Evolutionary conservation across 1,140 invertebrate genomes (phyloP).

Genomic region (Brachionus sp.): DNA sequence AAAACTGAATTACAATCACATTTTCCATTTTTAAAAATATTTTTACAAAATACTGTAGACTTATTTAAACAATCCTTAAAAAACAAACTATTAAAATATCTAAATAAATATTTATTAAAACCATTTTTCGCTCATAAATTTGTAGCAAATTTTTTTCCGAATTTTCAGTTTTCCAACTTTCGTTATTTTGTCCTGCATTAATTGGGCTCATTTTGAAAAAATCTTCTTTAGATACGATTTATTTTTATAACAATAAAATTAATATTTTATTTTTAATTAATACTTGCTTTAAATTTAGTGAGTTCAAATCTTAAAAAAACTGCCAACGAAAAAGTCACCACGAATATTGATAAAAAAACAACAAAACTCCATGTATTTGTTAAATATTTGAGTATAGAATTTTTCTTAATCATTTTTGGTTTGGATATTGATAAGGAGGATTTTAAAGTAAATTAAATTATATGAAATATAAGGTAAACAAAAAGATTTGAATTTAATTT

Average conservation of each 20-base stretch:
- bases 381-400: conserved; percentile 20
- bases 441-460: not conserved
- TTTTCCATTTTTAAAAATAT: not conserved
- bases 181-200: not conserved
- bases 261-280: not conserved
- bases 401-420: not conserved
- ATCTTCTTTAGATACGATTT: not conserved
- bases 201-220: not conserved
- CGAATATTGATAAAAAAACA: not conserved
- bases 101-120: not conserved
- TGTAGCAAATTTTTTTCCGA: not conserved
- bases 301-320: conserved; percentile 9
- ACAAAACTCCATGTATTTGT: not conserved
- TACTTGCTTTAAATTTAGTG: not conserved
- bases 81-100: not conserved
- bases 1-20: not conserved
- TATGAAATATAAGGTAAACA: not conserved
- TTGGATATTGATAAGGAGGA: not conserved
- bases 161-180: not conserved
- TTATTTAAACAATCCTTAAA: not conserved
- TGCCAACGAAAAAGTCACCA: not conserved
- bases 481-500: not conserved
- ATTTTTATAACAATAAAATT: too few species aligned
- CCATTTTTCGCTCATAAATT: not conserved
- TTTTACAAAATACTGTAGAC: not conserved